Conservation (phyloP, 2,888 invertebrate species). For the Drosophila kuntzei region DNA sequence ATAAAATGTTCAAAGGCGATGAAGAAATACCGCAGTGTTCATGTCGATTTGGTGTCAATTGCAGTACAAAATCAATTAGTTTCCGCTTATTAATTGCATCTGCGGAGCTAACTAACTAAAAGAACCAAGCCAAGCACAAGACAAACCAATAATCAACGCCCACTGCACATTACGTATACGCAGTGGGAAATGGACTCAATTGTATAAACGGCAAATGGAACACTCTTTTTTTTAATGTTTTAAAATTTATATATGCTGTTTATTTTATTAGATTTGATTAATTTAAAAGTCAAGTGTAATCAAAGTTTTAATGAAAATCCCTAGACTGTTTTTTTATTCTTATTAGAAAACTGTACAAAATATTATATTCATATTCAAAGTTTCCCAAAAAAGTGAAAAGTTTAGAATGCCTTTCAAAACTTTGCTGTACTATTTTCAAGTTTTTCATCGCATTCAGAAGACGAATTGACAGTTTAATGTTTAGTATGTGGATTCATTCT, state of each 20-base stretch:
- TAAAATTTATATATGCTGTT: not conserved
- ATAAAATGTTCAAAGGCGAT: not conserved
- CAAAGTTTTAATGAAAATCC: not conserved
- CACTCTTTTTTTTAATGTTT: not conserved
- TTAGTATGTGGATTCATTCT: not conserved
- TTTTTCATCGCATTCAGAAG: not conserved
- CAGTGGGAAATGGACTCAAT: not conserved
- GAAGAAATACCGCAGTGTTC: conserved; percentile 11
- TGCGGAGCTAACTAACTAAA: conserved; percentile 18
- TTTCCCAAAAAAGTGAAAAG: not conserved
- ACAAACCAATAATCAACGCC: conserved; percentile 28
- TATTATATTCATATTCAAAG: not conserved
- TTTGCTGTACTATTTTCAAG: not conserved
- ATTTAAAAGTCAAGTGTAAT: not conserved
- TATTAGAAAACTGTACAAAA: not conserved
- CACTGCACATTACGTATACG: conserved; percentile 32
- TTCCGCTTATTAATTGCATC: conserved; percentile 46
- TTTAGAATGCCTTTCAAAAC: not conserved
- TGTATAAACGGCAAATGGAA: not conserved
- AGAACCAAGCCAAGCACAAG: conserved; percentile 10
- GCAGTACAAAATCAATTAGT: conserved; percentile 45
- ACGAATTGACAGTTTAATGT: not conserved
- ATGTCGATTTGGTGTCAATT: conserved; percentile 23
- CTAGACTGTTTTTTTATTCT: not conserved
- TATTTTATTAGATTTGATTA: not conserved